A percentile compares a stretch with the other conserved stretches of the same genome.
These are phyloP conservation scores for Calcarius lapponicus DNA, from an alignment of 2,797 vertebrate species.

Conservation along the genomic window DNA sequence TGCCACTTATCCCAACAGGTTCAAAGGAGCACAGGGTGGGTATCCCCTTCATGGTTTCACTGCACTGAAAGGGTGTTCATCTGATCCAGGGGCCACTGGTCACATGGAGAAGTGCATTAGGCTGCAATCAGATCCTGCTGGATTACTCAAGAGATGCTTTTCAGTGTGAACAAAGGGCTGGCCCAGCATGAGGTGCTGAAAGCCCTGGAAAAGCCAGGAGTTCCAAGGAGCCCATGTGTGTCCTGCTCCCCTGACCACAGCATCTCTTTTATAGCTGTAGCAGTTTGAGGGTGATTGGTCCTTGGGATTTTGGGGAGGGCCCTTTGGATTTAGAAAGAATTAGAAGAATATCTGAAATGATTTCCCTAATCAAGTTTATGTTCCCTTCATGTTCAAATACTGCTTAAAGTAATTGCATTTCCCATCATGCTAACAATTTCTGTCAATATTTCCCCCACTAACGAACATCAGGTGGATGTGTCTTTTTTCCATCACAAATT, in stretches of 20 bases:
- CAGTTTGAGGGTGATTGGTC: background rate
- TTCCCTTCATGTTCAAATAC: conserved; percentile 53
- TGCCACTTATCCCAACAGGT: background rate
- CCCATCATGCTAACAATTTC: conserved; percentile 55
- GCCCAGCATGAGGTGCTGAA: background rate
- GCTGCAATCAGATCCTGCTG: background rate
- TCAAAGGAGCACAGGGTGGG: background rate
- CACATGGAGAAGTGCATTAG: background rate
- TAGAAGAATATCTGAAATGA: conserved; percentile 54
- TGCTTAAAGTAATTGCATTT: conserved; percentile 68
- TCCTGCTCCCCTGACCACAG: background rate
- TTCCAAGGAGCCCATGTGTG: background rate
- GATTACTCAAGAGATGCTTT: background rate
- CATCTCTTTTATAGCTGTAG: background rate
- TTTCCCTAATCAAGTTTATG: conserved; percentile 65
- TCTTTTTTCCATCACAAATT: conserved; percentile 62
- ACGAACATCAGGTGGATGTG: conserved; percentile 59
- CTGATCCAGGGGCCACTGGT: background rate
- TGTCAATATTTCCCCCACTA: conserved; percentile 54
- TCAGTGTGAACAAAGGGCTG: background rate
- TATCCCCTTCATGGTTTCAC: background rate
- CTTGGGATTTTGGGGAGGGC: background rate
- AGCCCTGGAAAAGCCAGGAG: background rate
- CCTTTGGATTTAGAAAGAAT: conserved; percentile 32
- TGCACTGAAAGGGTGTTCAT: background rate